Evolutionary conservation across 2,888 invertebrate species (phyloP).

Genomic region (Drosophila meridiana): DNA sequence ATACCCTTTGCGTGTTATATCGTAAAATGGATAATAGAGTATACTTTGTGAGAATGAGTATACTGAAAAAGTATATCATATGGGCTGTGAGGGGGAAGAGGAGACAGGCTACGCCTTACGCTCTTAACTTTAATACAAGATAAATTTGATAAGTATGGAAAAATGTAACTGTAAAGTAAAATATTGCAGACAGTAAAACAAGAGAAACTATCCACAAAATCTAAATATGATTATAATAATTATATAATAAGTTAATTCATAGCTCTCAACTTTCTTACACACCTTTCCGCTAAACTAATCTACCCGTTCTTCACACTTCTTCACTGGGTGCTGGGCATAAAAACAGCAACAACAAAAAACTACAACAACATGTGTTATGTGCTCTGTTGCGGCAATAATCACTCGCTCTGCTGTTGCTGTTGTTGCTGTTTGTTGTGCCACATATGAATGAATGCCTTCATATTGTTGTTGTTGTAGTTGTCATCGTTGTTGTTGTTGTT

Average conservation of each 20-base stretch:
- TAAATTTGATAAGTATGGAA: not conserved
- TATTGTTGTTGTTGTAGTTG: slow-evolving; percentile 44
- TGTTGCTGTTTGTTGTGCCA: slow-evolving; percentile 63
- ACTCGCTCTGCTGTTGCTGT: slow-evolving; percentile 51
- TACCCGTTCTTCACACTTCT: not conserved
- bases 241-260: not conserved
- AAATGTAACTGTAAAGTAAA: not conserved
- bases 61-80: not conserved
- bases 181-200: not conserved
- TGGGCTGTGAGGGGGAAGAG: too few relatives aligned
- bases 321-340: slow-evolving; percentile 4
- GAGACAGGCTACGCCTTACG: not conserved
- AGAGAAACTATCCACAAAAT: not conserved
- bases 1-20: not conserved
- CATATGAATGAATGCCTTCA: slow-evolving; percentile 77
- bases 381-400: slow-evolving; percentile 80
- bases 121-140: not conserved
- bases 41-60: not conserved
- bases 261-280: not conserved
- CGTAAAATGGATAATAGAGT: not conserved
- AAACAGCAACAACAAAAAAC: slow-evolving; percentile 14
- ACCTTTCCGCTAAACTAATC: not conserved
- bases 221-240: not conserved
- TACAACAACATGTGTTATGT: slow-evolving; percentile 74
- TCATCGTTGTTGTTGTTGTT: slow-evolving; percentile 40